These are phyloP conservation scores for Larimichthys polyactis DNA, from an alignment of 2,113 vertebrate genomes.

Conservation along the genomic window DNA sequence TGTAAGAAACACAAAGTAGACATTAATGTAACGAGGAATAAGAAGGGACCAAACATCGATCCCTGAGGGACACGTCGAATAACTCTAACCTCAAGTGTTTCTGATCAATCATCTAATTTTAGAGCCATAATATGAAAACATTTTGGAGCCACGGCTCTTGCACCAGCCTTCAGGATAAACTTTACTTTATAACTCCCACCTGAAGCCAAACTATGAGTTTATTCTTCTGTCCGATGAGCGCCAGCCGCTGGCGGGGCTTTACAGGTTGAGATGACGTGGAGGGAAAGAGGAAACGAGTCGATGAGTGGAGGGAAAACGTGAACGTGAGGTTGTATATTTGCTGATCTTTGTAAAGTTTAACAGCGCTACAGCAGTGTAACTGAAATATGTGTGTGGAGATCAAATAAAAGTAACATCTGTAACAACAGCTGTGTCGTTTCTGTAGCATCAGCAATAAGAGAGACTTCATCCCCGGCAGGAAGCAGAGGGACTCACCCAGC, in stretches of 20 bases:
- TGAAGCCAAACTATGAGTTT: background rate
- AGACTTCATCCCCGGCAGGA: too few species aligned
- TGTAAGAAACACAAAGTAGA: background rate
- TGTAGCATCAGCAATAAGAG: background rate
- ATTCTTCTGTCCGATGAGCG: background rate
- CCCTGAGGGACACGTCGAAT: constrained; percentile 14
- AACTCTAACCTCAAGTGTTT: background rate
- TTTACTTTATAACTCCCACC: too few species aligned
- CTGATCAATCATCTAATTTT: background rate
- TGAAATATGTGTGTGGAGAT: constrained; percentile 73
- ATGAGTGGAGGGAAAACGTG: background rate
- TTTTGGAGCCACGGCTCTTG: background rate
- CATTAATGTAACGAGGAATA: background rate
- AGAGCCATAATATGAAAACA: background rate
- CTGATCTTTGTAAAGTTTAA: constrained; percentile 69
- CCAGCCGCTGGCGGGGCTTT: constrained; percentile 10
- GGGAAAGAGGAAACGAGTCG: background rate
- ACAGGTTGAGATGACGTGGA: background rate
- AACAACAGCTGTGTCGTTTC: constrained; percentile 24
- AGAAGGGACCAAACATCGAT: background rate
- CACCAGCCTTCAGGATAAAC: background rate
- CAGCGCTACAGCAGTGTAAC: constrained; percentile 58
- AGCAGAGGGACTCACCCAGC: too few species aligned
- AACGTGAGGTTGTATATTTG: constrained; percentile 55
- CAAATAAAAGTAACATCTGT: constrained; percentile 74